Conservation (phyloP, 37 sponge, comb jelly and placozoan genomes). For the Halichondria panicea region DNA sequence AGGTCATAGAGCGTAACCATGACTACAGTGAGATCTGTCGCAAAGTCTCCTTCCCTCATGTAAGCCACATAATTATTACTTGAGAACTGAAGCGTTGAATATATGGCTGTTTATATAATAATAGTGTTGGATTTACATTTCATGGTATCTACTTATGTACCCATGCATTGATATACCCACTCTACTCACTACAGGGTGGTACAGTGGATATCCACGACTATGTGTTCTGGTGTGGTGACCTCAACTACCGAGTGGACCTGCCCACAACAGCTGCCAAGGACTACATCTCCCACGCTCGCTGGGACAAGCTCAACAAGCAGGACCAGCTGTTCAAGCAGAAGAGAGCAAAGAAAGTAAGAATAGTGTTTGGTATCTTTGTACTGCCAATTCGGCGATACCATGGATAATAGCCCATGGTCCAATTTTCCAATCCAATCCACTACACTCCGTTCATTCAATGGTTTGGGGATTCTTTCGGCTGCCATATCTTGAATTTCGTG, state of each 20-base stretch:
- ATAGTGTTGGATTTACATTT: not conserved
- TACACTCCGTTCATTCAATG: not conserved
- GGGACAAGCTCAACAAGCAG: conserved; percentile 62
- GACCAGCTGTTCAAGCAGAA: conserved; percentile 89
- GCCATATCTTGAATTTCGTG: too few relatives aligned
- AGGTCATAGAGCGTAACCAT: conserved; percentile 85
- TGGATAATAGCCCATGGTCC: too few relatives aligned
- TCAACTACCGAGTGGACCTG: conserved; percentile 98
- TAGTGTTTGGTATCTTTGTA: too few relatives aligned
- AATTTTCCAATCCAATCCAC: too few relatives aligned
- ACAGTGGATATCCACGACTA: conserved; percentile 89
- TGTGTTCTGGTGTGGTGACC: conserved; percentile 99
- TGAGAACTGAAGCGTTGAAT: not conserved
- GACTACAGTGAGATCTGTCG: conserved; percentile 86
- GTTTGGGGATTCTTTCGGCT: too few relatives aligned
- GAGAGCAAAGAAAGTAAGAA: conserved; percentile 61
- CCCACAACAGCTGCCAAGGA: conserved; percentile 74
- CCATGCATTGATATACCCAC: not conserved
- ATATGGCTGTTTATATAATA: not conserved
- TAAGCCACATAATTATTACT: conserved; percentile 5
- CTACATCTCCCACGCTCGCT: conserved; percentile 56
- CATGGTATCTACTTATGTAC: conserved; percentile 2
- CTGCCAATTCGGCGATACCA: too few relatives aligned
- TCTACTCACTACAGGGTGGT: conserved; percentile 57
- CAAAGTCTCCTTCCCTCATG: conserved; percentile 74